Percentiles rank a stretch among this genome's conserved stretches.
Conservation (phyloP, 2,113 vertebrate genomes). For the Macrotus californicus region DNA sequence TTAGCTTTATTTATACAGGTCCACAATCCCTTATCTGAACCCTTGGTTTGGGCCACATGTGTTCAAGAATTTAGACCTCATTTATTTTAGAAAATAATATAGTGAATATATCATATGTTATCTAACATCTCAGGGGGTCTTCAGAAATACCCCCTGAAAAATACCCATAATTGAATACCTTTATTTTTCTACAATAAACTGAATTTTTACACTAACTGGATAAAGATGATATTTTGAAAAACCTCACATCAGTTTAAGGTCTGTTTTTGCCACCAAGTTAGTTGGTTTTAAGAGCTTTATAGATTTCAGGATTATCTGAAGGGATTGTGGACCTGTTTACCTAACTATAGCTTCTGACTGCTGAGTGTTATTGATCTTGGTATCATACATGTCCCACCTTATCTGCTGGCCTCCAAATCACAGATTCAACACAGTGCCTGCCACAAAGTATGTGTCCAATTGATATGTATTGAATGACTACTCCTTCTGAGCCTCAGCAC, state of each 20-base stretch:
- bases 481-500: background rate
- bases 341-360: background rate
- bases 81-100: conserved; percentile 23
- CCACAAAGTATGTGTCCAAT: background rate
- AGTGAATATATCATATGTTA: background rate
- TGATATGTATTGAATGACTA: background rate
- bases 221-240: background rate
- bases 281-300: conserved; percentile 36
- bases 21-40: conserved; percentile 29
- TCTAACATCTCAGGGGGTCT: background rate
- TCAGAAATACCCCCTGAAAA: background rate
- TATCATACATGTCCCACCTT: background rate
- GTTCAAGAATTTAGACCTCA: background rate
- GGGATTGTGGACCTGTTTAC: background rate
- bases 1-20: conserved; percentile 34
- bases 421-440: background rate
- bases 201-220: conserved; percentile 9
- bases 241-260: background rate
- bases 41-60: background rate
- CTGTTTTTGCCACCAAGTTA: conserved; percentile 26
- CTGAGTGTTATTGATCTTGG: background rate
- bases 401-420: background rate
- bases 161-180: conserved; percentile 11
- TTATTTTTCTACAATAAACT: conserved; percentile 12
- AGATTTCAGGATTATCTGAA: conserved; percentile 16